These are phyloP conservation scores for Scaeva pyrastri DNA, from an alignment of 2,888 invertebrate genomes.

Conservation along the genomic window DNA sequence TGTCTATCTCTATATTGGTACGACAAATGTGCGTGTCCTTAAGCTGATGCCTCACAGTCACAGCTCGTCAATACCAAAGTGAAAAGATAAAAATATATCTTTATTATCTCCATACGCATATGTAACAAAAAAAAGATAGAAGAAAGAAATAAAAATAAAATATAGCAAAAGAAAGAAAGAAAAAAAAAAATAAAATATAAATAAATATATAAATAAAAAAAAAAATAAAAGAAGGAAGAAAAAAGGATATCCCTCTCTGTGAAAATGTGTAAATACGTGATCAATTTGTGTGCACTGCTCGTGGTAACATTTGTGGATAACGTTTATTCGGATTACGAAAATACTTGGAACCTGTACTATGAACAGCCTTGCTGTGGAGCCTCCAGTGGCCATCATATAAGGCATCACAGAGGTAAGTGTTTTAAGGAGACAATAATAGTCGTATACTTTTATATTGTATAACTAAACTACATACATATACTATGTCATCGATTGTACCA, in stretches of 20 bases:
- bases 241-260: conserved; percentile 66
- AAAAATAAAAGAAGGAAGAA: conserved; percentile 30
- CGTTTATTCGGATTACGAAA: conserved; percentile 86
- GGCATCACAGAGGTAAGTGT: conserved; percentile 90
- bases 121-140: conserved; percentile 23
- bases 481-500: neutral
- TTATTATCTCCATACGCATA: conserved; percentile 35
- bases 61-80: conserved; percentile 43
- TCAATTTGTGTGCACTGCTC: conserved; percentile 76
- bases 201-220: neutral
- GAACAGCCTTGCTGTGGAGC: conserved; percentile 90
- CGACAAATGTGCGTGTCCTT: conserved; percentile 56
- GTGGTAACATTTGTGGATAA: conserved; percentile 82
- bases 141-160: conserved; percentile 50
- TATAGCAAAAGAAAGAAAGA: conserved; percentile 27
- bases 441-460: neutral
- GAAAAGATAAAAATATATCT: conserved; percentile 54
- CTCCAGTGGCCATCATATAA: conserved; percentile 86
- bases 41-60: conserved; percentile 38
- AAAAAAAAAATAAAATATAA: conserved; percentile 16
- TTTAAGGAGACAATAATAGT: conserved; percentile 8
- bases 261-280: conserved; percentile 76
- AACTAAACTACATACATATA: no score
- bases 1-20: no score
- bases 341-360: conserved; percentile 89